phyloP scores from a whole-genome alignment of 1,140 invertebrate genomes.

The Cherax destructor region DNA sequence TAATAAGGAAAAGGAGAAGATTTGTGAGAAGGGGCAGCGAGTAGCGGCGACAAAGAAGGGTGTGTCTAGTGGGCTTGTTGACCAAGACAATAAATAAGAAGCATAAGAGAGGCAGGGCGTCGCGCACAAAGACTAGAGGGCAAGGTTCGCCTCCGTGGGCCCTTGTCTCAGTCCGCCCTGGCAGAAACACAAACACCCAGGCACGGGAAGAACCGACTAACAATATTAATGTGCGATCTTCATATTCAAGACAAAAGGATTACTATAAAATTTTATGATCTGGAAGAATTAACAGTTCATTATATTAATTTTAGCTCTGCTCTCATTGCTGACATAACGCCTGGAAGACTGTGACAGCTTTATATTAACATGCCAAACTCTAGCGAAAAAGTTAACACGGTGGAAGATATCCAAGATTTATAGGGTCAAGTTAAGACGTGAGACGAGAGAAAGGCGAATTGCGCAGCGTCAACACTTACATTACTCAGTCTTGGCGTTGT shows the following conservation, averaged over 20 bases:
- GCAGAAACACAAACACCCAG: background rate
- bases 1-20: background rate
- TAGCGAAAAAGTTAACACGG: background rate
- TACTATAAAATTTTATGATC: background rate
- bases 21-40: background rate
- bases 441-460: background rate
- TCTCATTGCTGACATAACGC: background rate
- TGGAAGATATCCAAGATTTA: background rate
- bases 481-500: too few species aligned
- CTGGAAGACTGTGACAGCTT: background rate
- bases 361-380: background rate
- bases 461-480: too few species aligned
- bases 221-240: background rate
- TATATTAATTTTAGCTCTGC: background rate
- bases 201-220: background rate
- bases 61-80: background rate
- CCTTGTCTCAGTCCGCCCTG: background rate
- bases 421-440: background rate
- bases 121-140: background rate
- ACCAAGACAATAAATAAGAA: background rate
- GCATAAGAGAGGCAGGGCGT: background rate
- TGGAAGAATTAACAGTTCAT: background rate
- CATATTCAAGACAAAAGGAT: constrained; percentile 2
- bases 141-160: background rate
- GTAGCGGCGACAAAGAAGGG: background rate